phyloP scores from a whole-genome alignment of 1,140 invertebrate genomes.

The Drosophila punjabiensis region DNA sequence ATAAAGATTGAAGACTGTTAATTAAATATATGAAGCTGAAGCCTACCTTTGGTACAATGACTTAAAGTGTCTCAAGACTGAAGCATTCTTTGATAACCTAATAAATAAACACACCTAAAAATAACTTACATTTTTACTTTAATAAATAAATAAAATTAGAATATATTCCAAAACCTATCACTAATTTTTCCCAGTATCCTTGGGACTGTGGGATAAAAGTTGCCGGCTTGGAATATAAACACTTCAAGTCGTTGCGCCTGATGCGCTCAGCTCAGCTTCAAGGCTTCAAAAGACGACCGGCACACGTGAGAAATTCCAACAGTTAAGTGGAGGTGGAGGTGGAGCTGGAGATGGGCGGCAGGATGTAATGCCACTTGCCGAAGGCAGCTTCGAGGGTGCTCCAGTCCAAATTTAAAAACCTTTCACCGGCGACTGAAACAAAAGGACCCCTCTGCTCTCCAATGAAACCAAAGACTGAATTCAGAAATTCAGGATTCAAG shows the following conservation, averaged over 20 bases:
- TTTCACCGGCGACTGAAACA: conserved; percentile 47
- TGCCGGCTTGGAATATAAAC: conserved; percentile 54
- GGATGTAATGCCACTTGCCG: conserved; percentile 57
- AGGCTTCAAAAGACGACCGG: conserved; percentile 43
- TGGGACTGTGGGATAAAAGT: conserved; percentile 48
- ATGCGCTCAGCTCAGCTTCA: conserved; percentile 49
- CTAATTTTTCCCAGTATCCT: not conserved
- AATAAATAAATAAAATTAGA: not conserved
- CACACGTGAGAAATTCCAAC: conserved; percentile 48
- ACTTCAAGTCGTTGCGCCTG: conserved; percentile 61
- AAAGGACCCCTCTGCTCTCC: not conserved
- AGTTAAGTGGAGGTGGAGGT: conserved; percentile 33
- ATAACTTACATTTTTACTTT: not conserved
- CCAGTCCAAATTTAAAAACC: conserved; percentile 63
- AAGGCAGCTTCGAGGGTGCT: conserved; percentile 60
- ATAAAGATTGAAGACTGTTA: too few relatives aligned
- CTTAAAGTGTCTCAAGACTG: not conserved
- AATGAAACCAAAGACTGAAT: conserved; percentile 28
- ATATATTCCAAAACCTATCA: not conserved
- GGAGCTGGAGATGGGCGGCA: not conserved
- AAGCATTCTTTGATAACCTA: not conserved
- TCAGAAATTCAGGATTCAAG: conserved; percentile 40
- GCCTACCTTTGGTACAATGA: too few relatives aligned
- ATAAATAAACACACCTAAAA: not conserved
- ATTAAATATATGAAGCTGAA: not conserved